These are phyloP conservation scores for Lasiommata megera DNA, from an alignment of 2,888 invertebrate genomes.

Conservation along the genomic window DNA sequence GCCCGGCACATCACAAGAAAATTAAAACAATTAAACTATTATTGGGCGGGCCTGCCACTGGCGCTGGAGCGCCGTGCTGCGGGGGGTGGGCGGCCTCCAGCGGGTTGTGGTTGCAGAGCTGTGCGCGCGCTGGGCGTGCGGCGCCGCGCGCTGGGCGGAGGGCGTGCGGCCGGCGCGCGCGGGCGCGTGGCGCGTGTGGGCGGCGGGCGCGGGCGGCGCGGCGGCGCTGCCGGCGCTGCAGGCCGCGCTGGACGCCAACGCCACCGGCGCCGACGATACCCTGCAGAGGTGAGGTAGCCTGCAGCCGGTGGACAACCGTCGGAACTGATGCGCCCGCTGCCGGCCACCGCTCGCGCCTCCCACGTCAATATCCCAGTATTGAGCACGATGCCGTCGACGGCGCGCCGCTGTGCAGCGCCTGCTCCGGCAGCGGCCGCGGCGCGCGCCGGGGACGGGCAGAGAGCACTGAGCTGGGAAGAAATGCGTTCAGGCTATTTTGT, in stretches of 20 bases:
- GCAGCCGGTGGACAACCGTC: too few species aligned
- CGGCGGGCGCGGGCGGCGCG: conserved; percentile 47
- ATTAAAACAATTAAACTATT: too few species aligned
- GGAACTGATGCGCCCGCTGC: neutral
- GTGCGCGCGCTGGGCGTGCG: conserved; percentile 36
- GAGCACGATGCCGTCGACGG: neutral
- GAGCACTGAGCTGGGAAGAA: too few species aligned
- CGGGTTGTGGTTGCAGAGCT: conserved; percentile 32
- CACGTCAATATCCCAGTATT: too few species aligned
- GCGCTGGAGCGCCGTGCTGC: too few species aligned
- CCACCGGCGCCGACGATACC: neutral
- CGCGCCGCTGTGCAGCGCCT: neutral
- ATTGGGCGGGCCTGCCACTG: too few species aligned
- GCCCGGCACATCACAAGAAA: too few species aligned
- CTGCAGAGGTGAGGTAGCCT: neutral
- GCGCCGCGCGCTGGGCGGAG: conserved; percentile 12
- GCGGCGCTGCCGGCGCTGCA: conserved; percentile 44
- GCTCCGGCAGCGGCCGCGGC: conserved; percentile 30
- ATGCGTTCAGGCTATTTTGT: too few species aligned
- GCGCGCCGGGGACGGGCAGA: too few species aligned
- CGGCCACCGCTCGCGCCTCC: neutral
- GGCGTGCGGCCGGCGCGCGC: conserved; percentile 24
- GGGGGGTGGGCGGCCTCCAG: too few species aligned
- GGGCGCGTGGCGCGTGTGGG: conserved; percentile 48
- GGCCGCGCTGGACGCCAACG: conserved; percentile 37